These are phyloP conservation scores for Protobothrops flavoviridis DNA, from an alignment of 2,113 vertebrate species.

Conservation along the genomic window DNA sequence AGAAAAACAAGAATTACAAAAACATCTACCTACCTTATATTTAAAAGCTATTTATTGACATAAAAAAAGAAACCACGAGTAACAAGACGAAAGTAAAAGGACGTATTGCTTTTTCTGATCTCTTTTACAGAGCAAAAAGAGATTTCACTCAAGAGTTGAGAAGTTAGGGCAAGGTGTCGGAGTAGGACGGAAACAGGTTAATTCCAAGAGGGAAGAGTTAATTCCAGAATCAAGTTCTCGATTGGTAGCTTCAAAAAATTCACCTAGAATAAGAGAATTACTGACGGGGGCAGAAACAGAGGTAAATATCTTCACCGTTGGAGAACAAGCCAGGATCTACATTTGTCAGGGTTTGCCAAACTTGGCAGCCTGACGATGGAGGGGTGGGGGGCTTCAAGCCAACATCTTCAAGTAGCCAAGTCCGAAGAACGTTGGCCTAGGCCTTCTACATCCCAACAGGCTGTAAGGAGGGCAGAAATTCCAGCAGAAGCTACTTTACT, in stretches of 20 bases:
- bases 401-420: neutral
- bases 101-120: neutral
- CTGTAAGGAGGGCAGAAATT: neutral
- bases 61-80: neutral
- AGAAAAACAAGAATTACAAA: slow-evolving; percentile 49
- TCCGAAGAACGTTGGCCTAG: neutral
- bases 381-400: neutral
- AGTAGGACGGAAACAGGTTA: neutral
- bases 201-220: neutral
- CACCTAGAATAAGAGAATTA: neutral
- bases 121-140: neutral
- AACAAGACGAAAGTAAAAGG: neutral
- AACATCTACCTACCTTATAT: slow-evolving; percentile 56
- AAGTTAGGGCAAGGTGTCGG: neutral
- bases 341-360: neutral
- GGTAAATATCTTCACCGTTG: neutral
- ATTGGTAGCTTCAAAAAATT: neutral
- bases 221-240: neutral
- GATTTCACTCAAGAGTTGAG: neutral
- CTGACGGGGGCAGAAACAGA: neutral
- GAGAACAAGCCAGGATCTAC: neutral
- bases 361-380: neutral
- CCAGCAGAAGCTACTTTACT: neutral
- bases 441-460: neutral
- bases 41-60: slow-evolving; percentile 30